A percentile compares a stretch with the other conserved stretches of the same genome.
Conservation (phyloP, 23 tunicate genomes). For the Phallusia fumigata region DNA sequence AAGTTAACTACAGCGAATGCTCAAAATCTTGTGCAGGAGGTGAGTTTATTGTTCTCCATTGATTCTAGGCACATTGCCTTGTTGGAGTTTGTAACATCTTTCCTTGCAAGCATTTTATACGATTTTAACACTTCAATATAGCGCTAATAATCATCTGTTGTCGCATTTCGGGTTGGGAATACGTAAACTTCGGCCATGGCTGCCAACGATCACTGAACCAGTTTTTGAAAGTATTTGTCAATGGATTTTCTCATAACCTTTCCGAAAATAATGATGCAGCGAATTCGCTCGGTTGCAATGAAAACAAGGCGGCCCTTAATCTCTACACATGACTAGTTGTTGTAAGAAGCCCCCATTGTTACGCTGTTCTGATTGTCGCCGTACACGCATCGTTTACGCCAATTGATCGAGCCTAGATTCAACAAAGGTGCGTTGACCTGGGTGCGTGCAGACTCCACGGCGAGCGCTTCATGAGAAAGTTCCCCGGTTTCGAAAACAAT, state of each 20-base stretch:
- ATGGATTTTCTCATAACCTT: neutral
- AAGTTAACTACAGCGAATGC: constrained; percentile 38
- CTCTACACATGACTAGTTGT: constrained; percentile 2
- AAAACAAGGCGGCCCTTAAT: constrained; percentile 3
- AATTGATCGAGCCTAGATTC: neutral
- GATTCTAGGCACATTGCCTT: too few relatives aligned
- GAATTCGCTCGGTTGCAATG: neutral
- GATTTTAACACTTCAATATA: too few relatives aligned
- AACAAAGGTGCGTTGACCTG: neutral
- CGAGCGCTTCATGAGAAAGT: neutral
- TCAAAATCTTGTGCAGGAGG: constrained; percentile 90
- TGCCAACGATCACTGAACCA: too few relatives aligned
- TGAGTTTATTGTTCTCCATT: too few relatives aligned
- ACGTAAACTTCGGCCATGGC: too few relatives aligned
- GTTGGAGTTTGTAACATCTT: too few relatives aligned
- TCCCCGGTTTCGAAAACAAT: neutral
- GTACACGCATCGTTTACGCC: constrained; percentile 5
- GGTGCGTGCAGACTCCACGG: neutral
- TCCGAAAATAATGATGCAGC: neutral
- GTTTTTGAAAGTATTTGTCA: too few relatives aligned
- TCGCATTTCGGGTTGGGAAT: too few relatives aligned
- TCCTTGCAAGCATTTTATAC: too few relatives aligned
- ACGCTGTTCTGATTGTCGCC: neutral
- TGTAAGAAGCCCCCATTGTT: neutral
- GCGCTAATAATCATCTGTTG: too few relatives aligned